Evolutionary conservation across 2,113 vertebrate species (phyloP), one percentile per base, ranked within the genome.

Genomic region (Carettochelys insculpta): DNA sequence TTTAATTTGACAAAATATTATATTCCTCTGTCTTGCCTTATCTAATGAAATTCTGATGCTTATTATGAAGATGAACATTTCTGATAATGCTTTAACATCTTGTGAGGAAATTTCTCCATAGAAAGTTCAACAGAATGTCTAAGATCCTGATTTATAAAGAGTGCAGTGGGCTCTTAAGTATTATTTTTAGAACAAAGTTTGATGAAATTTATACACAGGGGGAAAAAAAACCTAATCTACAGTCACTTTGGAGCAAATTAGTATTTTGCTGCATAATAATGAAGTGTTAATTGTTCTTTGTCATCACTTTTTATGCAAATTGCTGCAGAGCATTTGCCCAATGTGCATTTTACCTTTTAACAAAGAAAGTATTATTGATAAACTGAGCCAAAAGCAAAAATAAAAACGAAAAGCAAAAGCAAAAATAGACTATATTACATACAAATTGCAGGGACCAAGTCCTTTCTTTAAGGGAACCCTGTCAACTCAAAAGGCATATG

Each of bases 241-340:
- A 97, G 96, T 97, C 97, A 98, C 96, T 98, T 97, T 96, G 96
- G 96, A 98, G 96, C 94, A 97, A 97, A 98, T 97, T 97, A 97
- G 96, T 96, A 97, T 98, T 98, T 97, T 93, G 61, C 96, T 97
- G 97, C 96, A 98, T 98, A 98, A 96, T 98, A 97, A 98, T 97
- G 96, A 97, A 96, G 94, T 97, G 97, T 97, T 98, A 98, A 98
- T 97, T 98, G 97, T 95, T 98, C 97, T 97, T 98, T 98, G 96
- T 98, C 97, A 98, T 98, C 96, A 97, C 95, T 98, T 98, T 98
- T 97, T 98, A 98, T 97, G 97, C 97, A 97, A 98, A 98, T 97
- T 97, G 94, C 97, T 94, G 95, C 53, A 61, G 88, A 97, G 95
- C 95, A 95, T 97, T 98, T 97, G 96, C 94, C 97, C 97, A 97